phyloP scores from a whole-genome alignment of 2,888 invertebrate genomes.

The Oscheius sp. region DNA sequence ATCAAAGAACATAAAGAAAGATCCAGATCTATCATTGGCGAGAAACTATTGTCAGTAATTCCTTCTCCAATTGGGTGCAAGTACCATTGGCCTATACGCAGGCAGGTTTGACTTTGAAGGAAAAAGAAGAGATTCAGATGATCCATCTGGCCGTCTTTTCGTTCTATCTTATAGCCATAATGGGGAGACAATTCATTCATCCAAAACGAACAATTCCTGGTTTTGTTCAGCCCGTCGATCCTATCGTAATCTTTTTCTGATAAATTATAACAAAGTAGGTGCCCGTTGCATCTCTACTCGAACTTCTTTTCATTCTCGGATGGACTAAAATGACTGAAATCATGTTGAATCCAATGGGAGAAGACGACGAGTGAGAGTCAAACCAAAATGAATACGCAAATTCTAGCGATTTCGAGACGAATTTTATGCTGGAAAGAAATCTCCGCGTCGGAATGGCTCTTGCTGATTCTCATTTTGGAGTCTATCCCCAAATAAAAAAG shows the following conservation, averaged over 20 bases:
- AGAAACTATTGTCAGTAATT: slow-evolving; percentile 55
- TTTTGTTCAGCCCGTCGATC: slow-evolving; percentile 45
- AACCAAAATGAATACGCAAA: neutral
- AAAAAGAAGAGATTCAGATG: slow-evolving; percentile 51
- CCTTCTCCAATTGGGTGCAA: slow-evolving; percentile 66
- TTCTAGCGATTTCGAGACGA: slow-evolving; percentile 59
- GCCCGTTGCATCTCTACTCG: slow-evolving; percentile 62
- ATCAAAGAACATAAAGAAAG: neutral
- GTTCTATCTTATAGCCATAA: slow-evolving; percentile 62
- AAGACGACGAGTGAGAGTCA: slow-evolving; percentile 52
- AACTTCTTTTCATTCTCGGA: slow-evolving; percentile 65
- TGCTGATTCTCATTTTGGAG: slow-evolving; percentile 59
- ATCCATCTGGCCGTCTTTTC: slow-evolving; percentile 61
- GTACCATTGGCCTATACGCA: slow-evolving; percentile 58
- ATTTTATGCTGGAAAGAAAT: slow-evolving; percentile 63
- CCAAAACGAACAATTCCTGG: slow-evolving; percentile 36
- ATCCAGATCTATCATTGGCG: slow-evolving; percentile 32
- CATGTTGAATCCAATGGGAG: slow-evolving; percentile 62
- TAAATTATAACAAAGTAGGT: no score
- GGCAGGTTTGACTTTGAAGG: slow-evolving; percentile 18
- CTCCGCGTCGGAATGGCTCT: slow-evolving; percentile 60
- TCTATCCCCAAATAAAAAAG: slow-evolving; percentile 49
- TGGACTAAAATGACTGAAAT: slow-evolving; percentile 68
- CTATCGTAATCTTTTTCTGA: no score
- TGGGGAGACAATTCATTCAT: slow-evolving; percentile 61